Base-by-base conservation (phyloP, 2,113 vertebrate species). In the Anoura caudifer region DNA sequence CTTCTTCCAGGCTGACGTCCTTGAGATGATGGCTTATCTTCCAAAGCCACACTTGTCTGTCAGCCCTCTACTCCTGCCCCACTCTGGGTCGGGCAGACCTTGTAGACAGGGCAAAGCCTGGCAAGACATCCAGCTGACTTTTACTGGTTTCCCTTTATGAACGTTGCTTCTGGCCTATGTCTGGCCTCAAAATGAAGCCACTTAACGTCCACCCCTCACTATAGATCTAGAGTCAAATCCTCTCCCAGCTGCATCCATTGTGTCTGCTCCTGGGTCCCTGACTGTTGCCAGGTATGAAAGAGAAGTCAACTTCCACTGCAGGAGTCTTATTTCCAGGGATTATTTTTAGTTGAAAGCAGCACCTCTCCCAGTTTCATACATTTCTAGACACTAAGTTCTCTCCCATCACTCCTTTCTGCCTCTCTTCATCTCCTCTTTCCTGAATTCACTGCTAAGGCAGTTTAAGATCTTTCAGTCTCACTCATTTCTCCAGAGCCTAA, bases 291-390 rank as follows among this genome's bases (percentile, higher is more conserved):
- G 89, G 87, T 36, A 22, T 1, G 17, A 88, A 65, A 69, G 8
- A 54, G 1, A 86, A 93, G 75, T 65, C 79, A 83, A 59, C 65
- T 63, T 45, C 43, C 12, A 41, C 38, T 61, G 36, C 36, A 33
- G 5, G 80, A 89, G 19, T 95, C 92, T 87, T n/a, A 80, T 89
- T 90, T 77, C 95, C 33, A 41, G 17, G 38, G 84, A 47, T 52
- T 92, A 92, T 76, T 97, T 94, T 92, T 84, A 94, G 56, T 81
- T 90, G 94, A 83, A 83, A 80, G 61, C 59, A 87, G 47, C 41
- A 61, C 41, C 76, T 69, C 52, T 11, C 15, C 45, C 11, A n/a
- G 0, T 38, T 28, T 79, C 56, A 69, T 50, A 33, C 6, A 28
- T 79, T 72, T 90, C 69, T 52, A 38, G 52, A 61, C 41, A 36